Conservation (phyloP, 2,113 vertebrate genomes). For the Poecile atricapillus region DNA sequence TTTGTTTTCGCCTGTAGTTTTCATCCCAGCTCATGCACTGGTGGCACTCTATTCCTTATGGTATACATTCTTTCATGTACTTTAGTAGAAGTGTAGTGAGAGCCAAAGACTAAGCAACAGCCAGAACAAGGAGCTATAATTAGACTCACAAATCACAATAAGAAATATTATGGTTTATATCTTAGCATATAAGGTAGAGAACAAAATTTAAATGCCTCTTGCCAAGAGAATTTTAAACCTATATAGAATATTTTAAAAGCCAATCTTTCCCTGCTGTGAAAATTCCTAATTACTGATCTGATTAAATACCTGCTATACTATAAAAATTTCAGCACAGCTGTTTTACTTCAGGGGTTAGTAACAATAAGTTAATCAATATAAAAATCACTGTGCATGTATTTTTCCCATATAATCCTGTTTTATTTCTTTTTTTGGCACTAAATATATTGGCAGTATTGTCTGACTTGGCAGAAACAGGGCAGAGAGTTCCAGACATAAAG, state of each 20-base stretch:
- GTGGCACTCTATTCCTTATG: background rate
- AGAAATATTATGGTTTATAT: background rate
- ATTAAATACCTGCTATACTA: background rate
- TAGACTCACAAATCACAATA: background rate
- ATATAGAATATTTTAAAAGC: background rate
- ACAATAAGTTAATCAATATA: background rate
- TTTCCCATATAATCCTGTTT: background rate
- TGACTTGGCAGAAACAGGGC: background rate
- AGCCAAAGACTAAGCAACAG: background rate
- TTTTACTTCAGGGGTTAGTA: background rate
- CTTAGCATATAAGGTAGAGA: background rate
- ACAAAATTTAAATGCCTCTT: background rate
- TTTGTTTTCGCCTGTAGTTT: background rate
- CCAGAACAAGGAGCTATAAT: background rate
- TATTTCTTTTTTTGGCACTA: background rate
- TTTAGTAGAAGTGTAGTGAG: background rate
- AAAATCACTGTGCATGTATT: background rate
- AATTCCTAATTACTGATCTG: background rate
- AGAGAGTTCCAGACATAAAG: background rate
- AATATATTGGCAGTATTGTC: background rate
- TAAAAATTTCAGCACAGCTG: background rate
- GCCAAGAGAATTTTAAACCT: background rate
- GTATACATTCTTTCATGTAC: background rate
- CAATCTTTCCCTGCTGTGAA: background rate
- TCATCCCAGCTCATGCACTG: background rate